A percentile compares a stretch with the other conserved stretches of the same genome.
Conservation (phyloP, 1,140 invertebrate species). For the Gryllus bimaculatus region DNA sequence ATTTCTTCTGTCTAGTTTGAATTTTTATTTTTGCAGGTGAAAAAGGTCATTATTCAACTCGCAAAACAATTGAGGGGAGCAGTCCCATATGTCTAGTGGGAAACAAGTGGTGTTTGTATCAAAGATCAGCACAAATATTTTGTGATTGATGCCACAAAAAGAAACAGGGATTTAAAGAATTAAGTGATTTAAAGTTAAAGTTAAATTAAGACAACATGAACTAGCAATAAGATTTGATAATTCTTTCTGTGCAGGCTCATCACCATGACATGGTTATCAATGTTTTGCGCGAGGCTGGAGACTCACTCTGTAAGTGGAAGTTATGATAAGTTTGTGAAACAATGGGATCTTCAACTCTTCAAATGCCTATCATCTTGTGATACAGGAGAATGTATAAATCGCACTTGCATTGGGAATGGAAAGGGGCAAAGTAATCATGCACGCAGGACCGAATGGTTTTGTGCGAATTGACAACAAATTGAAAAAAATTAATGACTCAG, state of each 20-base stretch:
- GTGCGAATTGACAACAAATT: background rate
- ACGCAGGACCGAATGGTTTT: background rate
- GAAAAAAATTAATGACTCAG: too few relatives aligned
- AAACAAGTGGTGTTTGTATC: conserved; percentile 31
- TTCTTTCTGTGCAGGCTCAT: background rate
- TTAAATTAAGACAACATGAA: background rate
- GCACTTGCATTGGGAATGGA: background rate
- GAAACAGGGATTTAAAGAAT: conserved; percentile 28
- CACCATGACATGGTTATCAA: background rate
- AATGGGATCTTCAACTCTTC: background rate
- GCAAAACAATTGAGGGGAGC: conserved; percentile 31
- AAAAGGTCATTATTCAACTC: conserved; percentile 29
- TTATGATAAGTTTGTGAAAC: background rate
- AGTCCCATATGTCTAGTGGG: conserved; percentile 31
- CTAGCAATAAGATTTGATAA: background rate
- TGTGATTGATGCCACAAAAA: conserved; percentile 29
- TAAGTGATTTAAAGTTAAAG: conserved; percentile 30
- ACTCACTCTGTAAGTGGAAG: background rate
- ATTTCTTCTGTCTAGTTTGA: conserved; percentile 20
- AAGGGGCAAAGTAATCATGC: background rate
- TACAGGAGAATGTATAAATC: background rate
- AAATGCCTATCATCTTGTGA: background rate
- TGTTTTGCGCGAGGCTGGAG: background rate
- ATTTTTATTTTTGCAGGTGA: conserved; percentile 29
- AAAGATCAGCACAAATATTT: conserved; percentile 33